Conservation (phyloP, 2,888 invertebrate genomes). For the Epicampocera succincta region DNA sequence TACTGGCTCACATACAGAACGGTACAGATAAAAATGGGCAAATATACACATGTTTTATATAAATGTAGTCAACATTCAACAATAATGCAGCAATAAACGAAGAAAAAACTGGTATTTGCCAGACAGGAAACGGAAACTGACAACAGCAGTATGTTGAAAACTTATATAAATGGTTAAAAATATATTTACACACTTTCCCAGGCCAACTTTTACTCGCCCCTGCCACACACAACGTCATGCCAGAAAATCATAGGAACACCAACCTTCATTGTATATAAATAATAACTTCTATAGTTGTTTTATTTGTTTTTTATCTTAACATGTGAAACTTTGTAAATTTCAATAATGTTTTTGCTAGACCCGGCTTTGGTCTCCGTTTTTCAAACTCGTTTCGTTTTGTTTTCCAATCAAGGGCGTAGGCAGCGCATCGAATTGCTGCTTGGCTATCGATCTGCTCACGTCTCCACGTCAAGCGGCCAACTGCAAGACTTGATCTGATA, state of each 20-base stretch:
- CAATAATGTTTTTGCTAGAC: constrained; percentile 25
- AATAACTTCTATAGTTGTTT: constrained; percentile 42
- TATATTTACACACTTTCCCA: constrained; percentile 6
- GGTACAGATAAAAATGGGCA: neutral
- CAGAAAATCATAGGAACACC: constrained; percentile 20
- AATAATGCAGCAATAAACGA: constrained; percentile 19
- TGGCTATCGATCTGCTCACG: too few relatives aligned
- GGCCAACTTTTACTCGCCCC: too few relatives aligned
- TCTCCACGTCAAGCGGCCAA: too few relatives aligned
- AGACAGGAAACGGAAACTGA: constrained; percentile 76
- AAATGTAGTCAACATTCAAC: constrained; percentile 21
- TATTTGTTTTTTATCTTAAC: constrained; percentile 35
- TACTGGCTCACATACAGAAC: neutral
- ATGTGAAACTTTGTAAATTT: constrained; percentile 44
- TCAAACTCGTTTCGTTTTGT: too few relatives aligned
- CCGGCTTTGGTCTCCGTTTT: neutral
- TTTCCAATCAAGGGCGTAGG: neutral
- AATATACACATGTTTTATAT: neutral
- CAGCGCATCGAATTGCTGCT: too few relatives aligned
- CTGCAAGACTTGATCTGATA: too few relatives aligned
- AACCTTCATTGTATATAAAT: constrained; percentile 40
- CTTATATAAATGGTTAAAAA: constrained; percentile 24
- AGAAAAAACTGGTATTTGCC: constrained; percentile 27
- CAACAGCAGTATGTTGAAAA: constrained; percentile 50
- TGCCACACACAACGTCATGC: too few relatives aligned